phyloP scores from a whole-genome alignment of 2,797 vertebrate species.

The Chelon labrosus region DNA sequence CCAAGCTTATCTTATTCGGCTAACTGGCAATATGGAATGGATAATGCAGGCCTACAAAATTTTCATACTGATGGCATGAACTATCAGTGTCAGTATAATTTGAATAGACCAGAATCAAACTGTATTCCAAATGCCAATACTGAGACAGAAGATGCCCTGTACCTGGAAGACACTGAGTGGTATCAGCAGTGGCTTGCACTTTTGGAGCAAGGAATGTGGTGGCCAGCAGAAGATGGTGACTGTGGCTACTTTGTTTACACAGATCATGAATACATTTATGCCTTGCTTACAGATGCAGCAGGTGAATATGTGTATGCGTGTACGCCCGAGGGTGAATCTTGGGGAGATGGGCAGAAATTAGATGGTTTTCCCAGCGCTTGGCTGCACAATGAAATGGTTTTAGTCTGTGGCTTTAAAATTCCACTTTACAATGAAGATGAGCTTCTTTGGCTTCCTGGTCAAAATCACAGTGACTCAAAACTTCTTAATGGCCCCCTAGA shows the following conservation, averaged over 20 bases:
- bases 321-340: slow-evolving; percentile 86
- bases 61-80: slow-evolving; percentile 69
- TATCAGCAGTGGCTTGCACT: slow-evolving; percentile 94
- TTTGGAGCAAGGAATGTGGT: slow-evolving; percentile 95
- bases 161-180: slow-evolving; percentile 88
- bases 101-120: slow-evolving; percentile 80
- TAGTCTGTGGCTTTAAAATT: slow-evolving; percentile 93
- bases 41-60: slow-evolving; percentile 70
- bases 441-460: slow-evolving; percentile 90
- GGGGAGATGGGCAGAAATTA: slow-evolving; percentile 77
- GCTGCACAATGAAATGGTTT: slow-evolving; percentile 87
- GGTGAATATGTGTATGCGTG: slow-evolving; percentile 94
- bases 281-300: slow-evolving; percentile 92
- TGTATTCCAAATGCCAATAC: slow-evolving; percentile 76
- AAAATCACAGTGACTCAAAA: slow-evolving; percentile 83
- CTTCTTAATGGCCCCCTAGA: slow-evolving; percentile 90
- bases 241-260: slow-evolving; percentile 97
- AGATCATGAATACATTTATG: slow-evolving; percentile 94
- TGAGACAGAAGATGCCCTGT: slow-evolving; percentile 82
- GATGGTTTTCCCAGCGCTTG: slow-evolving; percentile 81
- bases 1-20: slow-evolving; percentile 83
- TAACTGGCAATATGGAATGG: slow-evolving; percentile 79
- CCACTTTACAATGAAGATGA: slow-evolving; percentile 91
- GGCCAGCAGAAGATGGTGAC: slow-evolving; percentile 93
- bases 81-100: slow-evolving; percentile 72